These are phyloP conservation scores for Aleiodes testaceus DNA, from an alignment of 2,888 invertebrate genomes.

Conservation along the genomic window DNA sequence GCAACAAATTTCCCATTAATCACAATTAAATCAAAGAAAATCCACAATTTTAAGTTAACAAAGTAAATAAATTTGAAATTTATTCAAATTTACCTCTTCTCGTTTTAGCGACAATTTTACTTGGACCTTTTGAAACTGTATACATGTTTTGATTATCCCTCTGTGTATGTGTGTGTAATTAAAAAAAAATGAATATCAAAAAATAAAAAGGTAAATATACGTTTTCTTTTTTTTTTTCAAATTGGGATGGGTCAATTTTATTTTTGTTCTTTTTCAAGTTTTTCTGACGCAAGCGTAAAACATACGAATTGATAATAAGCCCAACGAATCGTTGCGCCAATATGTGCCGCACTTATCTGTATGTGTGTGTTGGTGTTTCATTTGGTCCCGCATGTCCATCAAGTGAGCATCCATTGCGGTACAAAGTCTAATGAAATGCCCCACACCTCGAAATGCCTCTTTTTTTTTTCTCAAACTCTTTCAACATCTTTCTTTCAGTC, in stretches of 20 bases:
- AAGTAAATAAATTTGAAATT: background rate
- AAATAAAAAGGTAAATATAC: background rate
- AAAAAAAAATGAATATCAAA: background rate
- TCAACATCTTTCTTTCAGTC: too few species aligned
- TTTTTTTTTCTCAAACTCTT: background rate
- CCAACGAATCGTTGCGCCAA: slow-evolving; percentile 22
- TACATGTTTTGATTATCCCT: slow-evolving; percentile 78
- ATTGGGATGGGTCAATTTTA: background rate
- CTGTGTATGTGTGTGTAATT: slow-evolving; percentile 16
- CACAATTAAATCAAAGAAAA: background rate
- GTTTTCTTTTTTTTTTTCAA: background rate
- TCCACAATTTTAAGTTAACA: background rate
- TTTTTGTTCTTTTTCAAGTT: slow-evolving; percentile 27
- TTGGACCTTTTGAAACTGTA: slow-evolving; percentile 90
- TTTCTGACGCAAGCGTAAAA: slow-evolving; percentile 27
- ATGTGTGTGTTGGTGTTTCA: slow-evolving; percentile 30
- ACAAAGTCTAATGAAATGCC: slow-evolving; percentile 28
- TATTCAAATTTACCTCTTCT: slow-evolving; percentile 78
- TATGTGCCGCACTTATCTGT: slow-evolving; percentile 22
- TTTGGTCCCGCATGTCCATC: slow-evolving; percentile 28
- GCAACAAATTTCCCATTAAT: slow-evolving; percentile 40
- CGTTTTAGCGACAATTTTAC: slow-evolving; percentile 91
- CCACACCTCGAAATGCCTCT: slow-evolving; percentile 10
- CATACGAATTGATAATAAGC: slow-evolving; percentile 33
- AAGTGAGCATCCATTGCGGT: slow-evolving; percentile 12